phyloP scores from a whole-genome alignment of 30 jellyfish, hydroid and myxozoan genomes.

The Hydractinia echinata region DNA sequence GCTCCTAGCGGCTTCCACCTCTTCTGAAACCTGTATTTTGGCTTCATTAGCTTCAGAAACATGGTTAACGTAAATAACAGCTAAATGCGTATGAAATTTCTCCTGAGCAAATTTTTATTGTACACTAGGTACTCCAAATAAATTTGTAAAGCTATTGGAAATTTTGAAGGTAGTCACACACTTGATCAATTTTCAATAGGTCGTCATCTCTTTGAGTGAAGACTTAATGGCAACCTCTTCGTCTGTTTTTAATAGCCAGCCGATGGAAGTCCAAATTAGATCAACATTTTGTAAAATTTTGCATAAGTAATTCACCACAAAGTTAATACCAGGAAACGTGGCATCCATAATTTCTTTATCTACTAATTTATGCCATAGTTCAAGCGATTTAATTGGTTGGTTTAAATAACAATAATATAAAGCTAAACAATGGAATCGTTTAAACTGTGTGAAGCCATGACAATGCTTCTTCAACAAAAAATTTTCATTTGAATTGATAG shows the following conservation, averaged over 20 bases:
- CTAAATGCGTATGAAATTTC: conserved; percentile 78
- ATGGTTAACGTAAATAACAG: conserved; percentile 65
- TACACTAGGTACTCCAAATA: conserved; percentile 68
- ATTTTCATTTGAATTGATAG: conserved; percentile 45
- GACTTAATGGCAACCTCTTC: conserved; percentile 52
- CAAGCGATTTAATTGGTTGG: conserved; percentile 63
- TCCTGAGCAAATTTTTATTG: conserved; percentile 57
- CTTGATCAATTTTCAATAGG: conserved; percentile 33
- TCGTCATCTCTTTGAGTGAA: conserved; percentile 42
- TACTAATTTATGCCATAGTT: conserved; percentile 60
- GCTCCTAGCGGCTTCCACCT: conserved; percentile 58
- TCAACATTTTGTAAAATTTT: conserved; percentile 37
- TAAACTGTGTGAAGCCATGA: conserved; percentile 50
- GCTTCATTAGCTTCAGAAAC: conserved; percentile 71
- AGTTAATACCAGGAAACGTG: conserved; percentile 21
- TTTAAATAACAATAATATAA: conserved; percentile 40
- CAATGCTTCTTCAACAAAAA: conserved; percentile 55
- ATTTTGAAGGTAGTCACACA: conserved; percentile 55
- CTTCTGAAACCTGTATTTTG: conserved; percentile 59
- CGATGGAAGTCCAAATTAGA: conserved; percentile 64
- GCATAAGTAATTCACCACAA: conserved; percentile 25
- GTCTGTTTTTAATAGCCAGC: conserved; percentile 60
- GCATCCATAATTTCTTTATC: conserved; percentile 22
- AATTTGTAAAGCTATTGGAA: conserved; percentile 68
- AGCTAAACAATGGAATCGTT: conserved; percentile 79